A percentile compares a stretch with the other conserved stretches of the same genome.
These are phyloP conservation scores for Cosmia trapezina DNA, from an alignment of 2,888 invertebrate species.

Conservation along the genomic window DNA sequence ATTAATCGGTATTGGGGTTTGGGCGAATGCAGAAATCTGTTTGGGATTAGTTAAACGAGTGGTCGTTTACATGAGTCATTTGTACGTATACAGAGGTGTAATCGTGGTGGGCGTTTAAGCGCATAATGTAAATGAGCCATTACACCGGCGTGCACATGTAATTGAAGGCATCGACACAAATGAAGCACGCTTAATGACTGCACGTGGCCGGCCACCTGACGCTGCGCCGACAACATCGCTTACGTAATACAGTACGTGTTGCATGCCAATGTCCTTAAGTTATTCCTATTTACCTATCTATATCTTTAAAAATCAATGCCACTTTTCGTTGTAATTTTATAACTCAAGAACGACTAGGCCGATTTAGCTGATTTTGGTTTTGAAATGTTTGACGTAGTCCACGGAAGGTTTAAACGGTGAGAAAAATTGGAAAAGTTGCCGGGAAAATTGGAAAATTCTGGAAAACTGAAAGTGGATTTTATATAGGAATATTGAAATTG, in stretches of 20 bases:
- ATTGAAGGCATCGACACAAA: slow-evolving; percentile 65
- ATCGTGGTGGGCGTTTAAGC: slow-evolving; percentile 55
- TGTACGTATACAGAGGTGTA: slow-evolving; percentile 32
- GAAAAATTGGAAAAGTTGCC: too few relatives aligned
- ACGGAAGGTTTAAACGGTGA: too few relatives aligned
- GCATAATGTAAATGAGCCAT: slow-evolving; percentile 61
- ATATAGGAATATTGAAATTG: too few relatives aligned
- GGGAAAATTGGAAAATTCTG: too few relatives aligned
- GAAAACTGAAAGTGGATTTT: too few relatives aligned
- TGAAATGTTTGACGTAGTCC: too few relatives aligned
- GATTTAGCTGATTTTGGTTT: too few relatives aligned
- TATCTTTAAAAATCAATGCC: too few relatives aligned
- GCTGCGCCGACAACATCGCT: slow-evolving; percentile 44
- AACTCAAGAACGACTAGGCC: too few relatives aligned
- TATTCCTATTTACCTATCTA: slow-evolving; percentile 13
- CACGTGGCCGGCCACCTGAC: slow-evolving; percentile 57
- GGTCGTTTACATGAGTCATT: slow-evolving; percentile 54
- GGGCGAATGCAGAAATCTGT: slow-evolving; percentile 49
- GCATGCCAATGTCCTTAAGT: slow-evolving; percentile 41
- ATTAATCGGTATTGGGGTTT: slow-evolving; percentile 30
- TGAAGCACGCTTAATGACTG: slow-evolving; percentile 62
- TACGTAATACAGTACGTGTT: slow-evolving; percentile 46
- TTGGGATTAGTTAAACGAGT: slow-evolving; percentile 36
- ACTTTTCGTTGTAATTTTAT: too few relatives aligned
- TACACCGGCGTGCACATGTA: slow-evolving; percentile 57